Base-by-base conservation (phyloP, 2,888 invertebrate species). In the Galeopsomyia nigrocyanea region DNA sequence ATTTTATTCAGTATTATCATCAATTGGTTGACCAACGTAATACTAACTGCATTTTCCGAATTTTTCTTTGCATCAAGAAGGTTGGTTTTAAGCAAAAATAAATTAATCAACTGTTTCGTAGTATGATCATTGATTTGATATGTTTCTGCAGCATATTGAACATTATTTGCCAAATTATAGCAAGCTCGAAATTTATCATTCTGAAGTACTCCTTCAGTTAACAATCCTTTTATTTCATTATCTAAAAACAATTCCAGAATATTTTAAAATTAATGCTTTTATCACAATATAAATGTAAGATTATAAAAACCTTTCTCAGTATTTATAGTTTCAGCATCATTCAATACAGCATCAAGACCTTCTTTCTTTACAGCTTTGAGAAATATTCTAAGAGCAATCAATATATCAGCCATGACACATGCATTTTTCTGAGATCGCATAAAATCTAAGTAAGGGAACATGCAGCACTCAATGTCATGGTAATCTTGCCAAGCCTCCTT, bases 401-500 rank as follows among this genome's bases (percentile, higher is more conserved):
- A 1, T 17, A 14, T 39, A 14, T 31, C 13, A 39, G 26, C 31
- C 19, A 53, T 0, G 10, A 17, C 7, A 63, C 7, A 55, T 16
- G 21, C 9, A 39, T 67, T 17, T 7, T 0, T 14, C 10, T 39
- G 6, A 21, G 55, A 55, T 14, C 17, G 10, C n/a, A 16, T 0
- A 17, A 21, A 26, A 16, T 31, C 51, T 46, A n/a, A 65, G 14
- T 51, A 58, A 26, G 58, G 58, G 14, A 55, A 19, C 39, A 73
- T 87, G 0, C 88, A 84, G 82, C 96, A 97, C 88, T 97, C 96
- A 75, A 91, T 88, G 75, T 88, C 88, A 84, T 98, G 97, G 84
- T 93, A 94, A 19, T 88, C 88, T 55, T 88, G 83, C 88, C 89
- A 91, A 2, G 95, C 93, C 0, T 85, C 85, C 1, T 88, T 83